Base-by-base conservation (phyloP, 2,797 vertebrate genomes). In the Okamejei kenojei region DNA sequence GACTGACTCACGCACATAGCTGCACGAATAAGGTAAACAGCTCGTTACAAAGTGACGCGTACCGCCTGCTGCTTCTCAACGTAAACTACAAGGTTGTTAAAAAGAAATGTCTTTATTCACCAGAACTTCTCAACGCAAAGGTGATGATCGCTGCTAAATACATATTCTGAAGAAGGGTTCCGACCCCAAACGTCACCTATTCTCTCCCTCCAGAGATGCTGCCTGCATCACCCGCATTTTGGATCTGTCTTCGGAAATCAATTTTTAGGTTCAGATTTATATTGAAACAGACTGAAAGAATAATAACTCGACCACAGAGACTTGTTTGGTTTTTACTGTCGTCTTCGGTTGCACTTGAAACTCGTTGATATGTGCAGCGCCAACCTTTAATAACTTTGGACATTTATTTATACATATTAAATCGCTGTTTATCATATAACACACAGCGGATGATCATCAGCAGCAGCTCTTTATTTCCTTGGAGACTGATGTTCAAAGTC, bases 371-470 rank as follows among this genome's bases (percentile, higher is more conserved):
- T 92, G 71, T 76, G 54, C 54, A 92, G 29, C 74, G 65, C 35
- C 29, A 45, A 92, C 45, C 71, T 92, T 92, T 92, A 92, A 92
- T 92, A 92, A 92, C 90, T 76, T 76, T 76, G 68, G 71, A 58
- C 90, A 92, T 92, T 74, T 76, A 92, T 92, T 92, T 92, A 92
- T 74, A 76, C 90, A 92, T 92, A 74, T 92, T 92, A 92, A 92
- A 92, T 92, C 76, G n/a, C 38, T 73, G n/a, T 26, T 92, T 74
- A 74, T 23, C 90, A 54, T 92, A 76, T 29, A 92, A 45, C 90
- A 92, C 90, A 92, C 7, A 92, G 90, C 68, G 76, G 90, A 92
- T 76, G 71, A 92, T 92, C 71, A 92, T 65, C 68, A 73, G 35
- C 38, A 32, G 23, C 88, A 9, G 10, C 21, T 29, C 11, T 74